Evolutionary conservation across 2,113 vertebrate genomes (phyloP).

Genomic region (Lichenostomus cassidix): DNA sequence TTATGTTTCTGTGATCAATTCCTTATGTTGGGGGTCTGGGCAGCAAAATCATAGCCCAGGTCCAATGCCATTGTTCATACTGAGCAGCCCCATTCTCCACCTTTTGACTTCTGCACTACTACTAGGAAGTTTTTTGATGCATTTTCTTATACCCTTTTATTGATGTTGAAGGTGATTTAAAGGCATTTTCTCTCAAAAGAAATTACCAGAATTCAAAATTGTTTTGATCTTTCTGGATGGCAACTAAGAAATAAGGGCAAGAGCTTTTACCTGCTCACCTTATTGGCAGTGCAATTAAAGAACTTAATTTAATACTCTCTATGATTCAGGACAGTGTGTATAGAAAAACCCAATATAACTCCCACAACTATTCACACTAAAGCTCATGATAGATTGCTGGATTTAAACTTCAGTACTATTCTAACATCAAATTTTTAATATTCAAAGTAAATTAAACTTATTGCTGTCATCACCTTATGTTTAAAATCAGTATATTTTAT

Average conservation of each 20-base stretch:
- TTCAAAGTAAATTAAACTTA: conserved; percentile 6
- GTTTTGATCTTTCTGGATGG: not conserved
- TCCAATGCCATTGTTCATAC: not conserved
- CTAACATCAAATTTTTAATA: not conserved
- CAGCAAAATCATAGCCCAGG: not conserved
- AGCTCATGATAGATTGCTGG: not conserved
- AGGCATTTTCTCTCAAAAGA: not conserved
- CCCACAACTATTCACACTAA: not conserved
- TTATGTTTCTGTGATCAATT: not conserved
- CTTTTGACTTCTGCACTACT: not conserved
- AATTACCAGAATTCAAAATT: not conserved
- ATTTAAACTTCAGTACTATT: not conserved
- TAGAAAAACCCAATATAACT: not conserved
- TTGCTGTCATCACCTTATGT: not conserved
- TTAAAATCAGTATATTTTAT: conserved; percentile 16
- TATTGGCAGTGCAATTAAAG: not conserved
- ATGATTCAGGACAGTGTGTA: not conserved
- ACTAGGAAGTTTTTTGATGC: not conserved
- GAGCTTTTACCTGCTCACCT: not conserved
- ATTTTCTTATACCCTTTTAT: not conserved
- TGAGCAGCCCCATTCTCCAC: not conserved
- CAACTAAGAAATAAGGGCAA: not conserved
- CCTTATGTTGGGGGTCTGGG: not conserved
- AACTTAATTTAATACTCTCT: not conserved
- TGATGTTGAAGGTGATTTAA: not conserved